Conservation (phyloP, 35 echinoderm and acorn worm species). For the Ophiothrix spiculata region DNA sequence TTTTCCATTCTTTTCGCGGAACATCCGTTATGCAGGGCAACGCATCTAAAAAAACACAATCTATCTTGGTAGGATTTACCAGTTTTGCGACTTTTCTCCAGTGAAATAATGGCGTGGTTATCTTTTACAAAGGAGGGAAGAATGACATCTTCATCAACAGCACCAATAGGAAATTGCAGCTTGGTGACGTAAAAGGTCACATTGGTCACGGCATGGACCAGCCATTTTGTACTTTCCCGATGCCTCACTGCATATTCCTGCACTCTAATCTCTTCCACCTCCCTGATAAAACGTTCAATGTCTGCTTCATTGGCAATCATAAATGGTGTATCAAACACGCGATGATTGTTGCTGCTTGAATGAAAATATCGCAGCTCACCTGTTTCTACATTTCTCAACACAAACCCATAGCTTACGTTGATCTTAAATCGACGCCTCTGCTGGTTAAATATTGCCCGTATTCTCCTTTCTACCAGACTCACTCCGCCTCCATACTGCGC, state of each 20-base stretch:
- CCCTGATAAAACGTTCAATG: no score
- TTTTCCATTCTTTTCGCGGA: neutral
- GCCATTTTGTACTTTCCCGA: no score
- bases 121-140: neutral
- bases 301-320: no score
- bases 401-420: no score
- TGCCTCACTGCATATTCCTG: no score
- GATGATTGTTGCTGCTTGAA: no score
- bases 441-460: neutral
- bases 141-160: neutral
- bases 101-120: neutral
- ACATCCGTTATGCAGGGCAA: neutral
- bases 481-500: neutral
- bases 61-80: slow-evolving; percentile 18
- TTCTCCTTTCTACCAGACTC: neutral
- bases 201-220: slow-evolving; percentile 28
- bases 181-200: slow-evolving; percentile 4
- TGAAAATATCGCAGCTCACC: no score
- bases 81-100: neutral
- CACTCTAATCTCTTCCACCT: no score
- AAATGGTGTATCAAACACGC: no score
- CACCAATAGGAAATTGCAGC: slow-evolving; percentile 7
- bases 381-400: no score
- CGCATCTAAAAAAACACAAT: slow-evolving; percentile 36
- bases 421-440: no score